Percentiles rank a stretch among this genome's conserved stretches.
Evolutionary conservation across 2,113 vertebrate genomes (phyloP).

Genomic region (Pelvicachromis taeniatus): DNA sequence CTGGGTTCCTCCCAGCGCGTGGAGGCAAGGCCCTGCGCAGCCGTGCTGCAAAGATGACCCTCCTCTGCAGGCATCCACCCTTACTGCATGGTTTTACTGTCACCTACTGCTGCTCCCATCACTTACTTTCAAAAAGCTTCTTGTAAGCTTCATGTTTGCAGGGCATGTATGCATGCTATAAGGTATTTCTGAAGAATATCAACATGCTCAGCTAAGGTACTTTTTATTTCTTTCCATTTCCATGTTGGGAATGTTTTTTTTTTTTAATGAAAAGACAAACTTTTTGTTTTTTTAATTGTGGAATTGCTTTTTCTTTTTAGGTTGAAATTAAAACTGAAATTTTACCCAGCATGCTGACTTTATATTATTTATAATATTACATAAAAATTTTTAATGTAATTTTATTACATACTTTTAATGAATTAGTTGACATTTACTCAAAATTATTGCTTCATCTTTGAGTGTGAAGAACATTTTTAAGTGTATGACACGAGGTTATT

Average conservation of each 20-base stretch:
- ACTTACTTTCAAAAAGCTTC: background rate
- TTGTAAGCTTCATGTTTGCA: fast-evolving
- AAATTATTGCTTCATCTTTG: background rate
- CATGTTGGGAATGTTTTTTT: background rate
- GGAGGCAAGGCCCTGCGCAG: constrained; percentile 12
- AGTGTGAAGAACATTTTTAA: background rate
- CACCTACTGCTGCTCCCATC: background rate
- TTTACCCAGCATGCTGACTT: background rate
- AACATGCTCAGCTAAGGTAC: background rate
- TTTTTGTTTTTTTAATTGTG: background rate
- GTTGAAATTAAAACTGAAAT: background rate
- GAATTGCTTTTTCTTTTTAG: background rate
- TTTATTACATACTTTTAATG: background rate
- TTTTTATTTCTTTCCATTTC: background rate
- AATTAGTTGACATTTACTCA: background rate
- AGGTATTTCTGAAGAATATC: background rate
- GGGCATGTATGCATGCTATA: background rate
- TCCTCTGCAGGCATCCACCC: background rate
- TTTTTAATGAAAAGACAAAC: background rate
- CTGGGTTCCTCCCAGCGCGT: constrained; percentile 44
- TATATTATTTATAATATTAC: background rate
- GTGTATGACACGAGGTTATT: background rate
- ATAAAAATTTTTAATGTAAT: background rate
- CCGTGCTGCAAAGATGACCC: background rate
- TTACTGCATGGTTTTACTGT: background rate